A percentile compares a stretch with the other conserved stretches of the same genome.
Conservation (phyloP, 2,797 vertebrate species). For the Alfaro cultratus region DNA sequence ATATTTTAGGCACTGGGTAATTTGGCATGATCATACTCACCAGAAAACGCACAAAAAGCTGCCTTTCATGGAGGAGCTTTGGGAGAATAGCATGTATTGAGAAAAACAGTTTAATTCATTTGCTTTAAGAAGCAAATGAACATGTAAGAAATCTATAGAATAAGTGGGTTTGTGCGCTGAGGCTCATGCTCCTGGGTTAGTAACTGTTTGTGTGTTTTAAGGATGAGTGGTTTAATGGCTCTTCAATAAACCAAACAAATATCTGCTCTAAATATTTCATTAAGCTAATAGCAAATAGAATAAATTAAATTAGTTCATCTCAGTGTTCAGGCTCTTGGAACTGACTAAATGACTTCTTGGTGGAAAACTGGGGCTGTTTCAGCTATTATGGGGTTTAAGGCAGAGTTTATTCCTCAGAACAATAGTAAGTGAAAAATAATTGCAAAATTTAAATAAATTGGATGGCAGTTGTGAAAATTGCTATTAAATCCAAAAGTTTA, state of each 20-base stretch:
- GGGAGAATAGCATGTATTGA: conserved; percentile 21
- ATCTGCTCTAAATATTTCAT: background rate
- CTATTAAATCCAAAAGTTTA: background rate
- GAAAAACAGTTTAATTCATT: background rate
- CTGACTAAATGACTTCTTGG: background rate
- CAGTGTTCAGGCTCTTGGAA: background rate
- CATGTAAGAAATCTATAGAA: background rate
- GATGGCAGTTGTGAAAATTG: background rate
- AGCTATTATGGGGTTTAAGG: background rate
- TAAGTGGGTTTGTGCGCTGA: background rate
- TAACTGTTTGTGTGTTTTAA: background rate
- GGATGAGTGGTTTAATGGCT: background rate
- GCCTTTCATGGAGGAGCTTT: conserved; percentile 36
- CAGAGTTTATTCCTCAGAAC: background rate
- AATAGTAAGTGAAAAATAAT: background rate
- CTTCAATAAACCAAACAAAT: background rate
- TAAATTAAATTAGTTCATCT: background rate
- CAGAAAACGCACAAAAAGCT: conserved; percentile 12
- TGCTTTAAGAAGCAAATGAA: background rate
- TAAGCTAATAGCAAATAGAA: background rate
- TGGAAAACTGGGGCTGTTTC: background rate
- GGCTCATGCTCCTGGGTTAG: background rate
- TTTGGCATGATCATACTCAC: conserved; percentile 59
- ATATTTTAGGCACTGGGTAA: conserved; percentile 68
- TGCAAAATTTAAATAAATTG: background rate